Conservation (phyloP, 2,113 vertebrate species). For the Hippocampus comes region DNA sequence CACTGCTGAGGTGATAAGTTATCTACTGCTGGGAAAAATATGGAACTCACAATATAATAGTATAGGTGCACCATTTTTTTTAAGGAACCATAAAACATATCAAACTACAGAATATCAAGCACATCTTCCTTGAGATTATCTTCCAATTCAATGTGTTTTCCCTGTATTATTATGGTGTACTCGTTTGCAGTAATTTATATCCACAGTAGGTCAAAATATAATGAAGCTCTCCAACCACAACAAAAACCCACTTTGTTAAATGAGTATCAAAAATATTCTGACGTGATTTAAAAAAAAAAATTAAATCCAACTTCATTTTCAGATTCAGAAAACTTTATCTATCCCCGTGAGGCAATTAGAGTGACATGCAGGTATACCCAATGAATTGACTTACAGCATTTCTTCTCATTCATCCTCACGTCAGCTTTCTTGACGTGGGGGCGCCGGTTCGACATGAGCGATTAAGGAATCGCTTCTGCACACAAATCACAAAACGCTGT, state of each 20-base stretch:
- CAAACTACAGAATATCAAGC: neutral
- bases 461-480: neutral
- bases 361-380: neutral
- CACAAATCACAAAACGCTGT: neutral
- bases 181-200: neutral
- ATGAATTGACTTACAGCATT: constrained; percentile 69
- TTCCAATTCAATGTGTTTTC: neutral
- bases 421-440: constrained; percentile 66
- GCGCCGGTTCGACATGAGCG: constrained; percentile 45
- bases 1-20: too few relatives aligned
- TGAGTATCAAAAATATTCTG: neutral
- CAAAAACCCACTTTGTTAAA: neutral
- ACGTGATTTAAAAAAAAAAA: neutral
- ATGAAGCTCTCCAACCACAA: neutral
- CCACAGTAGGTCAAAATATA: neutral
- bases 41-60: neutral
- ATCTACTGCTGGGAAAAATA: neutral
- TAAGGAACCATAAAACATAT: neutral
- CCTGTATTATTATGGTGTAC: neutral
- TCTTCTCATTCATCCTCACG: constrained; percentile 67
- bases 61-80: too few relatives aligned
- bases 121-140: neutral
- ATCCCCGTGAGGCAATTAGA: too few relatives aligned
- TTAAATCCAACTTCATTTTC: neutral
- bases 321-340: too few relatives aligned